Percentiles rank a stretch among this genome's conserved stretches.
phyloP scores from a whole-genome alignment of 1,140 invertebrate genomes.

The Asobara japonica region DNA sequence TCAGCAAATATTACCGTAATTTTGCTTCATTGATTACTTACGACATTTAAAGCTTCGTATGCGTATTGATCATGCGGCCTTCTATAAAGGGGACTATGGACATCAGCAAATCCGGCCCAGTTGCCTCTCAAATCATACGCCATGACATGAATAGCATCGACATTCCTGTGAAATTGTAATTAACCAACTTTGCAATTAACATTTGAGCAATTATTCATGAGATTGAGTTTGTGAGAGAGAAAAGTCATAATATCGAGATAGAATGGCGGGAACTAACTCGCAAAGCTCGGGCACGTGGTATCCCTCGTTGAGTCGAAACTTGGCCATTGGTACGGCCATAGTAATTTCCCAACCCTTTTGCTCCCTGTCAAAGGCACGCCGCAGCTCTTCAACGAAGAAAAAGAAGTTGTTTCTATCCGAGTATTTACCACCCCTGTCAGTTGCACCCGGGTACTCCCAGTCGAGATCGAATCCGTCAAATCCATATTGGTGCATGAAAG shows the following conservation, averaged over 20 bases:
- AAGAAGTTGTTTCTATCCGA: constrained; percentile 85
- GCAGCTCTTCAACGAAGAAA: constrained; percentile 84
- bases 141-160: constrained; percentile 90
- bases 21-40: constrained; percentile 63
- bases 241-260: background rate
- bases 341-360: constrained; percentile 86
- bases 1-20: background rate
- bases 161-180: constrained; percentile 61
- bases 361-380: constrained; percentile 78
- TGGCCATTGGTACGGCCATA: constrained; percentile 86
- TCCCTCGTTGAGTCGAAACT: constrained; percentile 85
- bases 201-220: background rate
- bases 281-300: constrained; percentile 90
- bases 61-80: constrained; percentile 87
- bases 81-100: constrained; percentile 85
- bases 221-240: constrained; percentile 13
- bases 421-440: constrained; percentile 84
- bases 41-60: constrained; percentile 88
- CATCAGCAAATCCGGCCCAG: constrained; percentile 90
- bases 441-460: constrained; percentile 88
- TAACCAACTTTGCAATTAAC: background rate
- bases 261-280: constrained; percentile 72
- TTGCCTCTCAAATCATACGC: constrained; percentile 91
- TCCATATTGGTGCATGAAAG: constrained; percentile 78
- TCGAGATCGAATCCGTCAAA: constrained; percentile 88